Conservation (phyloP, 2,888 invertebrate species). For the Pteria penguin region DNA sequence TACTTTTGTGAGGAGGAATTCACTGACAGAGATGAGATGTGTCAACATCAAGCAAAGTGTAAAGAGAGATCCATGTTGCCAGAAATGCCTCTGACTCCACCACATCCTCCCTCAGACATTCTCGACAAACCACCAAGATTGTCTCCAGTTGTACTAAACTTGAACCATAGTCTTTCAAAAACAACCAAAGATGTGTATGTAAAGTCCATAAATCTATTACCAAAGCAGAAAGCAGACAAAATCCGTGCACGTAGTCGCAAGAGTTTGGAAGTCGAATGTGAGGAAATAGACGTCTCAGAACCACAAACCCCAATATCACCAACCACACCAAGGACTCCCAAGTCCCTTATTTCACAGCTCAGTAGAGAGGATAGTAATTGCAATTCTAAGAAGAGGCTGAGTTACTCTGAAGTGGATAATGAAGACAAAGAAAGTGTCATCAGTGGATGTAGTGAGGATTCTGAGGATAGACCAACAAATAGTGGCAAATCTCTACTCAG, state of each 20-base stretch:
- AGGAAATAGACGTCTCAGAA: constrained; percentile 59
- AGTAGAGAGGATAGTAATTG: constrained; percentile 63
- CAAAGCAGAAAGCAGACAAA: constrained; percentile 61
- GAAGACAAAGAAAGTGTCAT: constrained; percentile 51
- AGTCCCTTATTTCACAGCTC: constrained; percentile 74
- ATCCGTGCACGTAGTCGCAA: constrained; percentile 57
- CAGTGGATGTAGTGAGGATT: constrained; percentile 53
- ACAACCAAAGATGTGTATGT: constrained; percentile 36
- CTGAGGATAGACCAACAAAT: constrained; percentile 41
- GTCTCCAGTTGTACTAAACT: constrained; percentile 39
- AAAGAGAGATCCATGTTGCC: constrained; percentile 57
- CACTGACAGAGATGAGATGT: constrained; percentile 57
- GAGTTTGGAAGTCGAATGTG: constrained; percentile 67
- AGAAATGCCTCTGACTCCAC: constrained; percentile 33
- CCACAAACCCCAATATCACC: constrained; percentile 62
- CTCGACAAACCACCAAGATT: constrained; percentile 37
- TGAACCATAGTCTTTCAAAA: constrained; percentile 4
- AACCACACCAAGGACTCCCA: constrained; percentile 71
- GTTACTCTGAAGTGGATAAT: constrained; percentile 54
- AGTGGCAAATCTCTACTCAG: constrained; percentile 60
- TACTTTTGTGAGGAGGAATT: constrained; percentile 75
- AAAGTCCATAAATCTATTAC: constrained; percentile 57
- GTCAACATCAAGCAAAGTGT: constrained; percentile 67
- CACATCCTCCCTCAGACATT: constrained; percentile 5
- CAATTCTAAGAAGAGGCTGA: constrained; percentile 49